Base-by-base conservation (phyloP, 2,888 invertebrate species). In the Drosophila acutilabella region DNA sequence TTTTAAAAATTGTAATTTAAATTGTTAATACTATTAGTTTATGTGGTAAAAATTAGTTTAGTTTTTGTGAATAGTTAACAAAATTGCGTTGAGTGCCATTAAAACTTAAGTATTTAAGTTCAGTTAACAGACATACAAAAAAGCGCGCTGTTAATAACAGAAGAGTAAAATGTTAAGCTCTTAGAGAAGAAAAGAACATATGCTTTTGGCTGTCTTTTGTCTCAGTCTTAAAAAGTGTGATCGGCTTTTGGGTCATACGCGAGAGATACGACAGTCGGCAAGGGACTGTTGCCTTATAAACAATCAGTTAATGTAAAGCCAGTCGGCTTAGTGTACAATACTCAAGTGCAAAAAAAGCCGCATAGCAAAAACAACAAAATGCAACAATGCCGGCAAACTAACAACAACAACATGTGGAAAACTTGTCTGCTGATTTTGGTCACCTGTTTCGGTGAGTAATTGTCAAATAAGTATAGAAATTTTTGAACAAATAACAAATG, bases 361-460 rank as follows among this genome's bases (percentile, higher is more conserved):
- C 36, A 10, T 23, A 64, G 52, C 58, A 53, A 57, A 10, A 57
- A 44, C 42, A 53, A 67, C 33, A 44, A 51, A 50, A 78, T 77
- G 76, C 66, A 42, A 13, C 51, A 14, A 36, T n/a, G 47, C 77
- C 77, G 78, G 78, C 78, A 67, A 71, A 64, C n/a, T 13, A 44
- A 16, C 30, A 53, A 2, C 36, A 52, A 41, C 16, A 68, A 40
- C 41, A 61, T 11, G 11, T 41, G 7, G 11, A 18, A n/a, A 0
- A n/a, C 2, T 6, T 54, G 33, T 42, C n/a, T 48, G 40, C 36
- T 50, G 33, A 14, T 59, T 44, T 52, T 50, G 33, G 30, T 33
- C 16, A 40, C 36, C 20, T 61, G 78, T 40, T 58, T 54, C 0
- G 57, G 74, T 77, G 59, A 78, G 76, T 70, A 74, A 78, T 56